Evolutionary conservation across 2,113 vertebrate genomes (phyloP).

Genomic region (Trogon surrucura): DNA sequence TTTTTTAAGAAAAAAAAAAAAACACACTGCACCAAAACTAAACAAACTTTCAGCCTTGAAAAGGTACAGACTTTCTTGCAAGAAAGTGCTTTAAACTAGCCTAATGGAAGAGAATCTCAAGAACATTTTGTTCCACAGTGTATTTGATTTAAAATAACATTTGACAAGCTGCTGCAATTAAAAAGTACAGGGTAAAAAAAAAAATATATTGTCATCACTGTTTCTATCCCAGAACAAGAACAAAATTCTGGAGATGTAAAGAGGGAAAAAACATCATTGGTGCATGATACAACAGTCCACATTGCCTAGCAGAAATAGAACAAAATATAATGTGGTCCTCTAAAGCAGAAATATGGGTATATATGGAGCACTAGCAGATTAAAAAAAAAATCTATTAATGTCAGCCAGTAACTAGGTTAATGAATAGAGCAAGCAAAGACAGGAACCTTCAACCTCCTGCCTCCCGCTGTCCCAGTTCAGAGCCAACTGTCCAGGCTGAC

Average conservation of each 20-base stretch:
- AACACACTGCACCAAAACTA: background rate
- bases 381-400: background rate
- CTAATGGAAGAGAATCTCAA: background rate
- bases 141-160: constrained; percentile 21
- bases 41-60: background rate
- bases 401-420: background rate
- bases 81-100: background rate
- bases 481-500: too few relatives aligned
- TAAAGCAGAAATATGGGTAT: background rate
- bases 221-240: background rate
- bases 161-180: background rate
- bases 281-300: background rate
- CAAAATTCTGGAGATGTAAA: background rate
- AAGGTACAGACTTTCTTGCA: background rate
- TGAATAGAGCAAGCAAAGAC: background rate
- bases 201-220: background rate
- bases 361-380: background rate
- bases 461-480: background rate
- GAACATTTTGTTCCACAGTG: background rate
- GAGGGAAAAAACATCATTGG: background rate
- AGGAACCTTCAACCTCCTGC: background rate
- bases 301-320: background rate
- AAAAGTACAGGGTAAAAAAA: background rate
- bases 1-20: background rate
- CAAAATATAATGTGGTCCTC: background rate